Conservation (phyloP, 2,888 invertebrate species). For the Nomada flava region DNA sequence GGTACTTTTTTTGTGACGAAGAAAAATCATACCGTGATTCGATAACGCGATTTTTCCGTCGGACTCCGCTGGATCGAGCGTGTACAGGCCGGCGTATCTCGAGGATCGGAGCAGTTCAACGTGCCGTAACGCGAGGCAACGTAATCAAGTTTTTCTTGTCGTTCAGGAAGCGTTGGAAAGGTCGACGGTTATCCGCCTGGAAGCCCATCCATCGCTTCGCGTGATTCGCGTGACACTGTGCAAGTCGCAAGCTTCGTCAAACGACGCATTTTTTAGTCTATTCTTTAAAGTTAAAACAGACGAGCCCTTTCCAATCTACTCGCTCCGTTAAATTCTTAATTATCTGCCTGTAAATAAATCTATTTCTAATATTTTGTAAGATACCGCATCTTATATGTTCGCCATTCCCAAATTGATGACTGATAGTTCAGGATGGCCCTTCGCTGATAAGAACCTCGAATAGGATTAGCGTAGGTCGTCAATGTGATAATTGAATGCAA, state of each 20-base stretch:
- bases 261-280: neutral
- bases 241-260: neutral
- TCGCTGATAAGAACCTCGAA: neutral
- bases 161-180: constrained; percentile 60
- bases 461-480: neutral
- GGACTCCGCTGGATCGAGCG: neutral
- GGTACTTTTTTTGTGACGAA: constrained; percentile 14
- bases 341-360: too few species aligned
- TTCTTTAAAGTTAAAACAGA: neutral
- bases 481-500: neutral
- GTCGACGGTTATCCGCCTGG: constrained; percentile 41
- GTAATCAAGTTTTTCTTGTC: constrained; percentile 54
- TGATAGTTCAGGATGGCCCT: too few species aligned
- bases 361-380: too few species aligned
- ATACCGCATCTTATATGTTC: too few species aligned
- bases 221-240: neutral
- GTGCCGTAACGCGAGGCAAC: constrained; percentile 39
- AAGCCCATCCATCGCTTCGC: constrained; percentile 24
- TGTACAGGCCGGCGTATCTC: neutral
- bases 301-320: neutral
- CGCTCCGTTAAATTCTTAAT: too few species aligned
- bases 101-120: constrained; percentile 31
- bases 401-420: too few species aligned
- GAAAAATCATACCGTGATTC: constrained; percentile 4
- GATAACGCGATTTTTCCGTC: constrained; percentile 29